Conservation (phyloP, 2,113 vertebrate genomes). For the Zapus hudsonius region DNA sequence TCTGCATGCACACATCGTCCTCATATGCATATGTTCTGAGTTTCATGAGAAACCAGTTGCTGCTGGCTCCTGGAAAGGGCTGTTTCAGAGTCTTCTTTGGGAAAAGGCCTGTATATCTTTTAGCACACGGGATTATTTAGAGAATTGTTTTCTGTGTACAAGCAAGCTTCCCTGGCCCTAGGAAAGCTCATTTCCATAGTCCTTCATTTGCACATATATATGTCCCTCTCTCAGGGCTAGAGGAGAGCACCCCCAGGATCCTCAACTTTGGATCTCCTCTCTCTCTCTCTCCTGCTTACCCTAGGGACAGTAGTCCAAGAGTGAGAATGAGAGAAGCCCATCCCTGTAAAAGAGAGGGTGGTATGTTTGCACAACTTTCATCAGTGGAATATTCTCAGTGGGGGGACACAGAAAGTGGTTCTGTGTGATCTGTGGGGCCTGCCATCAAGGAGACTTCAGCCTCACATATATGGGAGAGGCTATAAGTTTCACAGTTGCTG, state of each 20-base stretch:
- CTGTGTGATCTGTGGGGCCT: background rate
- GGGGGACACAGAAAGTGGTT: background rate
- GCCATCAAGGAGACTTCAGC: background rate
- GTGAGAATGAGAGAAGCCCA: background rate
- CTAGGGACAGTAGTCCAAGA: too few relatives aligned
- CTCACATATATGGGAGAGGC: fast-evolving
- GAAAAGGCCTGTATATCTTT: background rate
- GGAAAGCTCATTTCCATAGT: background rate
- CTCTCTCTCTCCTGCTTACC: too few relatives aligned
- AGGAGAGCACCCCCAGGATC: background rate
- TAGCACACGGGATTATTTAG: background rate
- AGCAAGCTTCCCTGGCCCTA: background rate
- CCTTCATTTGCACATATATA: background rate
- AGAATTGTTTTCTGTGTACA: background rate
- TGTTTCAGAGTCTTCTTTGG: background rate
- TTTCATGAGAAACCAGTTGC: background rate
- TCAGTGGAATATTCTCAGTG: background rate
- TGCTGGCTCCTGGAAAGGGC: background rate
- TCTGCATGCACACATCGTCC: background rate
- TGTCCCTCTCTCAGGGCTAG: background rate
- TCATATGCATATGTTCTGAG: background rate
- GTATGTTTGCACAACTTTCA: background rate
- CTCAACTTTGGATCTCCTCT: background rate
- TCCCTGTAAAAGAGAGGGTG: background rate
- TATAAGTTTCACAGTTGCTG: background rate